These are phyloP conservation scores for Linurgus olivaceus DNA, from an alignment of 2,797 vertebrate species.

Conservation along the genomic window DNA sequence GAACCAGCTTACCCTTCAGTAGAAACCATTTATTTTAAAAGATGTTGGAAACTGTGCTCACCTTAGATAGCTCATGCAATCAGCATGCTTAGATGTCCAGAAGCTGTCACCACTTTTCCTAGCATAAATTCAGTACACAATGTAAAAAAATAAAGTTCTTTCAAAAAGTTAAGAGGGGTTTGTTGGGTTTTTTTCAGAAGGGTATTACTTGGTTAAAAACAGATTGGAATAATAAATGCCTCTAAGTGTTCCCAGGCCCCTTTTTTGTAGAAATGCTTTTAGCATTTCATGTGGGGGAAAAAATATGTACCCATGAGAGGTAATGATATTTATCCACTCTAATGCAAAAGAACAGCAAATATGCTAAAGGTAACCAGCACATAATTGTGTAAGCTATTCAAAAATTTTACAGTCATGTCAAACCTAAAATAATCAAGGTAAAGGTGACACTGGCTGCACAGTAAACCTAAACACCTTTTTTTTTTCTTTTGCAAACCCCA, in stretches of 20 bases:
- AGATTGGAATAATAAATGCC: constrained; percentile 22
- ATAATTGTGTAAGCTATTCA: background rate
- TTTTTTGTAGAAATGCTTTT: background rate
- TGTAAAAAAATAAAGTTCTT: background rate
- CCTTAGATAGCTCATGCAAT: background rate
- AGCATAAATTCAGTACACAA: background rate
- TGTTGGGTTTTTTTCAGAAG: background rate
- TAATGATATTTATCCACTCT: background rate
- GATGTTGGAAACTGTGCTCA: background rate
- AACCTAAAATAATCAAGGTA: background rate
- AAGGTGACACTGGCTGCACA: background rate
- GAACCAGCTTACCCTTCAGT: background rate
- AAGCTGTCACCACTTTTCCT: background rate
- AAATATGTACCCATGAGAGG: background rate
- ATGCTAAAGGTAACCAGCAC: background rate
- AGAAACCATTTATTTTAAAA: background rate
- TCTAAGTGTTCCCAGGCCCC: constrained; percentile 23
- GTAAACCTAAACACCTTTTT: background rate
- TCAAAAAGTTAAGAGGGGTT: background rate
- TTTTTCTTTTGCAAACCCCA: background rate
- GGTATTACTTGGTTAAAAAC: constrained; percentile 50
- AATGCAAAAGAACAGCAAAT: background rate
- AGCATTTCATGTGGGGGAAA: background rate
- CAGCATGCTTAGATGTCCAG: background rate
- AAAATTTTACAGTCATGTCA: background rate